Evolutionary conservation across 2,797 vertebrate genomes (phyloP).

Genomic region (Podargus strigoides): DNA sequence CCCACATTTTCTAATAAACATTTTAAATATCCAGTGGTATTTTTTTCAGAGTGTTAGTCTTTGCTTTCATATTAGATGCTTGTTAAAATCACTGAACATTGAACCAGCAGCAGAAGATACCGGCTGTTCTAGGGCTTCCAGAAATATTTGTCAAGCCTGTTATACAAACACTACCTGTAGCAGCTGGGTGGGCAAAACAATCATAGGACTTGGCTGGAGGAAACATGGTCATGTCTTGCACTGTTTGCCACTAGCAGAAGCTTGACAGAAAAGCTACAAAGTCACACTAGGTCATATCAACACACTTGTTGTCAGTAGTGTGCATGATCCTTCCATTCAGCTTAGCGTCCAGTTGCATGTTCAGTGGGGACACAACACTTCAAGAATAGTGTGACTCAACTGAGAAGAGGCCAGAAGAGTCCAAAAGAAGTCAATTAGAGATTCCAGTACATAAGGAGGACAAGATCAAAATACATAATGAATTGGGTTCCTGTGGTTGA

Average conservation of each 20-base stretch:
- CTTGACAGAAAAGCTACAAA: background rate
- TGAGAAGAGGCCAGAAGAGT: background rate
- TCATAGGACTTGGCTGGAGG: background rate
- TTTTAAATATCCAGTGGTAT: background rate
- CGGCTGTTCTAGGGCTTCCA: background rate
- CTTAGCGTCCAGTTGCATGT: background rate
- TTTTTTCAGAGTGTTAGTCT: background rate
- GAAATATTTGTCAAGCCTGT: background rate
- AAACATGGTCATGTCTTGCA: background rate
- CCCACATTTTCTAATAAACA: background rate
- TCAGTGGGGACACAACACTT: background rate
- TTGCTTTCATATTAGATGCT: background rate
- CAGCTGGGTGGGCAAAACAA: background rate
- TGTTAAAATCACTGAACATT: background rate
- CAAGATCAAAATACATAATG: background rate
- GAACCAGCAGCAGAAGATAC: background rate
- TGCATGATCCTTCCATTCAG: background rate
- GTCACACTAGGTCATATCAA: background rate
- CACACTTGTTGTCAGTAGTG: background rate
- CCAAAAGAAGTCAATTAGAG: background rate
- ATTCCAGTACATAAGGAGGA: background rate
- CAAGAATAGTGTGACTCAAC: background rate
- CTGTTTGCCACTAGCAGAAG: background rate
- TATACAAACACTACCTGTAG: background rate
- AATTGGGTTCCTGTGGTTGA: background rate